Percentiles rank a stretch among this genome's conserved stretches.
These are phyloP conservation scores for Berghia stephanieae DNA, from an alignment of 1,140 invertebrate species.

Conservation along the genomic window DNA sequence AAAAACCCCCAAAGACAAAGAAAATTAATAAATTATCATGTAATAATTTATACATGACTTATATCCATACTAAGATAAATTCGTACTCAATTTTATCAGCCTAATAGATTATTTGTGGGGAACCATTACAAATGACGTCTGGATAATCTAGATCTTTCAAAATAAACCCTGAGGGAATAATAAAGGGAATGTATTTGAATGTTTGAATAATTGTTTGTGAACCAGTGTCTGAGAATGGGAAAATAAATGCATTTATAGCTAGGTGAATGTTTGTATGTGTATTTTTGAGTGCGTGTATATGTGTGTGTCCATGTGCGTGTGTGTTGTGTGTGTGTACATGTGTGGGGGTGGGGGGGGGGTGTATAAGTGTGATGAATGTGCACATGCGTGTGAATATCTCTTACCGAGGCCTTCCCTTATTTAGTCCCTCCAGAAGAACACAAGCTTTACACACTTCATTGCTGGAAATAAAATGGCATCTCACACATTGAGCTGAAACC, in stretches of 20 bases:
- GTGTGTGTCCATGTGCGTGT: too few relatives aligned
- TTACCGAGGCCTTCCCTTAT: slow-evolving; percentile 84
- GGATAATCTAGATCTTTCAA: too few relatives aligned
- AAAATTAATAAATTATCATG: too few relatives aligned
- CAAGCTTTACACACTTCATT: slow-evolving; percentile 97
- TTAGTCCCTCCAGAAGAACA: slow-evolving; percentile 92
- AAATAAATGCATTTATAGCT: not conserved
- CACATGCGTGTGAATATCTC: too few relatives aligned
- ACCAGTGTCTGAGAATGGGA: not conserved
- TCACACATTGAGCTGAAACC: slow-evolving; percentile 72
- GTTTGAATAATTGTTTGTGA: not conserved
- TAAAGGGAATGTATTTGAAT: not conserved
- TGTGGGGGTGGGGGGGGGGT: too few relatives aligned
- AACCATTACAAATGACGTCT: too few relatives aligned
- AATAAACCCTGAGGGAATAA: not conserved
- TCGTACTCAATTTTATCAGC: too few relatives aligned
- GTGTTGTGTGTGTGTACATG: too few relatives aligned
- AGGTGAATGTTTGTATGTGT: not conserved
- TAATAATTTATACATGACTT: too few relatives aligned
- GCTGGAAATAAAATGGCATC: slow-evolving; percentile 95
- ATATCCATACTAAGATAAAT: too few relatives aligned
- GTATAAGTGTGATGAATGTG: too few relatives aligned
- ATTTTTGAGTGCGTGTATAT: not conserved
- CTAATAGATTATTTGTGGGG: too few relatives aligned
- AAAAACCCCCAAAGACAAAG: slow-evolving; percentile 9